Conservation (phyloP, 2,113 vertebrate genomes). For the Loxodonta africana region DNA sequence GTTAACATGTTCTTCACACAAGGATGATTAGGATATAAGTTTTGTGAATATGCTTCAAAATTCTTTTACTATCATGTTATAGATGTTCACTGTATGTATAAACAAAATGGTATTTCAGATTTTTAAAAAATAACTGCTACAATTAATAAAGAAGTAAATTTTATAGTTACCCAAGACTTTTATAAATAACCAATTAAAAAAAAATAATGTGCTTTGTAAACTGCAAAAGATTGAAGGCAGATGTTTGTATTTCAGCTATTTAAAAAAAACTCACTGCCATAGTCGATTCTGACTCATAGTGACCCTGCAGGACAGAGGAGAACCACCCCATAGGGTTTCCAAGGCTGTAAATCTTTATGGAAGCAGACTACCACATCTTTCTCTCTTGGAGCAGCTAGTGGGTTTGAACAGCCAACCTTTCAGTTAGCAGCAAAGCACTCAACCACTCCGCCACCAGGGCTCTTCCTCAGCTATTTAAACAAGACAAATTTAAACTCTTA, state of each 20-base stretch:
- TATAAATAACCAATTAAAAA: conserved; percentile 8
- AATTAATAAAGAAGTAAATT: conserved; percentile 36
- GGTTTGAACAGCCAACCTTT: too few relatives aligned
- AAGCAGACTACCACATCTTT: too few relatives aligned
- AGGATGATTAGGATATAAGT: neutral
- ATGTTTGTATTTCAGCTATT: conserved; percentile 11
- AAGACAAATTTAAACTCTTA: conserved; percentile 42
- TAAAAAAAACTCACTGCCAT: neutral
- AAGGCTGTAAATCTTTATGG: too few relatives aligned
- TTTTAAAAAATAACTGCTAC: neutral
- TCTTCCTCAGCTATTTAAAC: neutral
- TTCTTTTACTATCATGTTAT: neutral
- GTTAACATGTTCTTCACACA: neutral
- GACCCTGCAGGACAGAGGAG: too few relatives aligned
- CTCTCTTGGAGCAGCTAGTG: too few relatives aligned
- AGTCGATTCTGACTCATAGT: too few relatives aligned
- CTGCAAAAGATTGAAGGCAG: neutral
- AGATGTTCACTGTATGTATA: conserved; percentile 21
- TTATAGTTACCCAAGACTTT: neutral
- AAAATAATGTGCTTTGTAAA: conserved; percentile 25
- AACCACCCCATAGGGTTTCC: too few relatives aligned
- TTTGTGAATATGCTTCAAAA: conserved; percentile 38
- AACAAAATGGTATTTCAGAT: neutral
- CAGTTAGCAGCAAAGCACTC: too few relatives aligned
- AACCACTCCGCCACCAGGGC: too few relatives aligned